A percentile compares a stretch with the other conserved stretches of the same genome.
phyloP scores from a whole-genome alignment of 2,113 vertebrate genomes.

The Crotalus horridus region DNA sequence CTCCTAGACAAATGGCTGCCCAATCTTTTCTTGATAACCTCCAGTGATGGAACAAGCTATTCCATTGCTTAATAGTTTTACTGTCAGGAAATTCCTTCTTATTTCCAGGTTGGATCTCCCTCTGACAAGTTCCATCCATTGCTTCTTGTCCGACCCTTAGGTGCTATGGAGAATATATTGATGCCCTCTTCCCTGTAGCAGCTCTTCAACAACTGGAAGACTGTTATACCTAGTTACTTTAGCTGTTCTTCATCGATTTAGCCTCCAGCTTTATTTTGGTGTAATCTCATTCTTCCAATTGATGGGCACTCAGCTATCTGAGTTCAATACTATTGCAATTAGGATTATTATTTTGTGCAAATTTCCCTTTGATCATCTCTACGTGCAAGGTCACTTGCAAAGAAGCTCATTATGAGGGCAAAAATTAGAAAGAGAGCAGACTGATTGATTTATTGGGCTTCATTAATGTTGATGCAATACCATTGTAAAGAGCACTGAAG shows the following conservation, averaged over 20 bases:
- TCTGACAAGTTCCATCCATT: background rate
- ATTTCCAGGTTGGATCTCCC: background rate
- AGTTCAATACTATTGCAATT: background rate
- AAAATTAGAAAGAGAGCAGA: background rate
- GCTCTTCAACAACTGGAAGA: too few relatives aligned
- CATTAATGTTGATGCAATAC: background rate
- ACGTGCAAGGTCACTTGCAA: background rate
- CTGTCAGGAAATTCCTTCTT: background rate
- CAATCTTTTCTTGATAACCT: background rate
- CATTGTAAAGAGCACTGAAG: fast-evolving
- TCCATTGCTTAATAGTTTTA: background rate
- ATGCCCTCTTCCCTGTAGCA: too few relatives aligned
- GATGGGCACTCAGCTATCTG: background rate
- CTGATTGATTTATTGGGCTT: background rate
- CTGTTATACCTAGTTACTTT: background rate
- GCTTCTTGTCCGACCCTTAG: too few relatives aligned
- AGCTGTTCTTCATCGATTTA: background rate
- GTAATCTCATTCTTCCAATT: background rate
- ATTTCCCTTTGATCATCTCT: background rate
- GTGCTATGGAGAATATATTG: too few relatives aligned
- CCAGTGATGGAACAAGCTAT: background rate
- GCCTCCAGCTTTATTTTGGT: background rate
- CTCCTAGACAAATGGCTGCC: background rate
- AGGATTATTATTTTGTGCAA: background rate
- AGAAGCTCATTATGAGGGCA: background rate